These are phyloP conservation scores for Oeneis ivallda DNA, from an alignment of 2,888 invertebrate species.

Conservation along the genomic window DNA sequence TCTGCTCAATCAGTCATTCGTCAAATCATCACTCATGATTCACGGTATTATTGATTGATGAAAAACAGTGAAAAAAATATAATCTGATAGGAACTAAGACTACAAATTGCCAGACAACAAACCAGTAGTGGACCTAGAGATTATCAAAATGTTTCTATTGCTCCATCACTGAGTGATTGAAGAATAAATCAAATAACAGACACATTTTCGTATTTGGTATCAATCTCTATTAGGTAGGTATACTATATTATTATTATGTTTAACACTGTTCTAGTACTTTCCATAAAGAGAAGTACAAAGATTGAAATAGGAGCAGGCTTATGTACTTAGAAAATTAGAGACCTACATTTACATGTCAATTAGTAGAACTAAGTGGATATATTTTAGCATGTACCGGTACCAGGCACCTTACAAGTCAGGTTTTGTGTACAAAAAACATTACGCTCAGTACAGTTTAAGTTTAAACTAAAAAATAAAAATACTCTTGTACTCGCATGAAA, in stretches of 20 bases:
- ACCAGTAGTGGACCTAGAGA: no score
- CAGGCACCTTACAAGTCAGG: conserved; percentile 3
- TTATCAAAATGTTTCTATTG: no score
- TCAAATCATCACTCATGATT: no score
- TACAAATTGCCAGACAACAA: no score
- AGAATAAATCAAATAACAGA: no score
- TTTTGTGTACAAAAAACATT: neutral
- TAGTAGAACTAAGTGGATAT: conserved; percentile 1
- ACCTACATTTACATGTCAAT: conserved; percentile 13
- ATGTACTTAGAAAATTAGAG: conserved; percentile 1
- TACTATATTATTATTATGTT: neutral
- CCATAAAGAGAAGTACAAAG: neutral
- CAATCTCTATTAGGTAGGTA: neutral
- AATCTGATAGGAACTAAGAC: no score
- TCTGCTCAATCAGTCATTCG: no score
- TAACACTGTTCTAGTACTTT: neutral
- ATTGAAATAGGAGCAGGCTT: conserved; percentile 1
- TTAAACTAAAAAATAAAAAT: neutral
- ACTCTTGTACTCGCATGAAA: neutral
- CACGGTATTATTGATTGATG: no score
- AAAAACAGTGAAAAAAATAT: no score
- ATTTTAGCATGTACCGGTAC: conserved; percentile 18
- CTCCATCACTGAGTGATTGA: no score
- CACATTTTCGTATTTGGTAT: no score
- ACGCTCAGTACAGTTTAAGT: neutral